Evolutionary conservation across 2,888 invertebrate genomes (phyloP).

Genomic region (Drosophila diplacantha): DNA sequence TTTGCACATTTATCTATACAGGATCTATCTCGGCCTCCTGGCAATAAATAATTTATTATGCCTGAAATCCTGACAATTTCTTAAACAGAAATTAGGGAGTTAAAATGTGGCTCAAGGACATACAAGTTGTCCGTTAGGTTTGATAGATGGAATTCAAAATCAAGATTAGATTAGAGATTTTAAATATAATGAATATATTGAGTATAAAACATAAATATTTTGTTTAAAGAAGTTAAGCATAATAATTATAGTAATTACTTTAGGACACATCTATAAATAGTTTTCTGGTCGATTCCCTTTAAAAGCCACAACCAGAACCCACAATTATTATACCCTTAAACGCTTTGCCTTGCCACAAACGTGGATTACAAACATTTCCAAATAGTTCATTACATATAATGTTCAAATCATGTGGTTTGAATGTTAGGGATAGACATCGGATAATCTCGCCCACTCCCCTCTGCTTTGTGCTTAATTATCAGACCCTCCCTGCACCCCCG

Average conservation of each 20-base stretch:
- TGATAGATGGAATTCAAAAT: background rate
- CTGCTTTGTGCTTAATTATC: conserved; percentile 20
- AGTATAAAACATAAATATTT: too few relatives aligned
- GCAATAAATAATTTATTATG: conserved; percentile 49
- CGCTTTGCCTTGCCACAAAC: conserved; percentile 11
- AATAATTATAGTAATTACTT: background rate
- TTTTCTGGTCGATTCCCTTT: background rate
- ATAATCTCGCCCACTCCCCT: background rate
- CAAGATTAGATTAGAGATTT: background rate
- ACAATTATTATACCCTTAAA: conserved; percentile 12
- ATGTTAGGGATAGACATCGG: conserved; percentile 6
- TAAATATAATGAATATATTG: background rate
- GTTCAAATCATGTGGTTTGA: conserved; percentile 13
- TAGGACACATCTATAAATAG: background rate
- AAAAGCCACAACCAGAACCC: background rate
- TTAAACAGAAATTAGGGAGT: background rate
- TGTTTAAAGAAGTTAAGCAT: too few relatives aligned
- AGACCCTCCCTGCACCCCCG: background rate
- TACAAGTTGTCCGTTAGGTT: background rate
- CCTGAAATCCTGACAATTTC: conserved; percentile 11
- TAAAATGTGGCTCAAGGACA: too few relatives aligned
- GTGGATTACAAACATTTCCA: conserved; percentile 10
- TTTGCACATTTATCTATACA: conserved; percentile 23
- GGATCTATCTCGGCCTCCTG: conserved; percentile 22
- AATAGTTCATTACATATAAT: conserved; percentile 20